A percentile compares a stretch with the other conserved stretches of the same genome.
Conservation (phyloP, 2,113 vertebrate genomes). For the Athene cunicularia region DNA sequence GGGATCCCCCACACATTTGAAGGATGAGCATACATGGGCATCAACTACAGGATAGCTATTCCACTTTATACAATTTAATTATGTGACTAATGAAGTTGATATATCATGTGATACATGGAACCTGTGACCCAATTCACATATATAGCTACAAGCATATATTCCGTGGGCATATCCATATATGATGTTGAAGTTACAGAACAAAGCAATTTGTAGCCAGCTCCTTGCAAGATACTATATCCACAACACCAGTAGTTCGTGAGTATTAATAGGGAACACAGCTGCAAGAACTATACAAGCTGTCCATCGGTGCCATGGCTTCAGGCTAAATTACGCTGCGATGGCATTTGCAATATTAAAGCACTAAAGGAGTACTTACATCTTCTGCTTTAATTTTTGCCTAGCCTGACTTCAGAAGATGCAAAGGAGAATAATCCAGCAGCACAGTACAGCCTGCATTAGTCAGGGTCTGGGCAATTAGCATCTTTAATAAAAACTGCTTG, state of each 20-base stretch:
- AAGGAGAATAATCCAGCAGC: conserved; percentile 30
- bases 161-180: fast-evolving
- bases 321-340: not conserved
- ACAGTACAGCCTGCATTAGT: conserved; percentile 63
- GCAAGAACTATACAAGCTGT: not conserved
- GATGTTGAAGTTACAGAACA: fast-evolving
- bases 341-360: conserved; percentile 16
- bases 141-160: fast-evolving
- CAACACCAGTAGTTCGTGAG: not conserved
- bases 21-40: not conserved
- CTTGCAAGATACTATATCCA: not conserved
- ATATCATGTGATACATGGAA: fast-evolving
- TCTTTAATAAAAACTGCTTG: conserved; percentile 66
- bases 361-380: conserved; percentile 7
- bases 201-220: not conserved
- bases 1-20: not conserved
- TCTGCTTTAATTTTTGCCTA: conserved; percentile 61
- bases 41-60: not conserved
- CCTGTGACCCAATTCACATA: not conserved
- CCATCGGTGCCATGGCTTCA: not conserved
- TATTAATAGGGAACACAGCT: not conserved
- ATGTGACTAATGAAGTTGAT: not conserved
- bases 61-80: not conserved
- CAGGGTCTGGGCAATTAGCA: conserved; percentile 68
- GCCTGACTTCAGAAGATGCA: conserved; percentile 58